These are phyloP conservation scores for Clostera curtula DNA, from an alignment of 2,888 invertebrate species.

Conservation along the genomic window DNA sequence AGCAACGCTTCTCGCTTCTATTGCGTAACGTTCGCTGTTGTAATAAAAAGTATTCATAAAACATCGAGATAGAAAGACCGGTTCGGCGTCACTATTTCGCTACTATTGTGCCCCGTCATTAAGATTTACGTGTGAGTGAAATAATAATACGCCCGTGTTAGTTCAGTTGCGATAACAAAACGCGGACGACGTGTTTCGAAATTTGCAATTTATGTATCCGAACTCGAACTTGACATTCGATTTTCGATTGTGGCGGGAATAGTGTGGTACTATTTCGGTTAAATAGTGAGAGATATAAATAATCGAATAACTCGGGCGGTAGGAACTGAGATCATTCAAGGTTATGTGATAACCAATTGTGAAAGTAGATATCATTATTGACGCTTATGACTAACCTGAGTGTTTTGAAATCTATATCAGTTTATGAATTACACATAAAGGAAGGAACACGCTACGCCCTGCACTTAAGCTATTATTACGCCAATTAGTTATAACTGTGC, in stretches of 20 bases:
- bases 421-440: slow-evolving; percentile 29
- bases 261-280: slow-evolving; percentile 5
- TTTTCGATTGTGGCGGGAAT: slow-evolving; percentile 14
- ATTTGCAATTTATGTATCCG: slow-evolving; percentile 19
- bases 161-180: slow-evolving; percentile 54
- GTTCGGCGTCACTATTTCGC: slow-evolving; percentile 48
- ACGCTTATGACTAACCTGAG: slow-evolving; percentile 10
- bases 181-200: slow-evolving; percentile 43
- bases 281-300: too few species aligned
- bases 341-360: slow-evolving; percentile 29
- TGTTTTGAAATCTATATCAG: slow-evolving; percentile 29
- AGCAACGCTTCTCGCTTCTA: slow-evolving; percentile 27
- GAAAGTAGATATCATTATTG: slow-evolving; percentile 22
- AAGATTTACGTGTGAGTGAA: slow-evolving; percentile 42
- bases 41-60: slow-evolving; percentile 35
- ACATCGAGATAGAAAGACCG: slow-evolving; percentile 34
- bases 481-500: slow-evolving; percentile 28
- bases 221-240: slow-evolving; percentile 13
- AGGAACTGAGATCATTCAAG: slow-evolving; percentile 18
- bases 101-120: slow-evolving; percentile 42
- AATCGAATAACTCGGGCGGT: slow-evolving; percentile 7
- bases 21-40: slow-evolving; percentile 38
- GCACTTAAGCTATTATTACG: slow-evolving; percentile 18
- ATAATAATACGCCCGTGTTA: slow-evolving; percentile 44
- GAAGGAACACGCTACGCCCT: slow-evolving; percentile 39